Evolutionary conservation across 2,888 invertebrate species (phyloP).

Genomic region (Acanthosepion pharaonis): DNA sequence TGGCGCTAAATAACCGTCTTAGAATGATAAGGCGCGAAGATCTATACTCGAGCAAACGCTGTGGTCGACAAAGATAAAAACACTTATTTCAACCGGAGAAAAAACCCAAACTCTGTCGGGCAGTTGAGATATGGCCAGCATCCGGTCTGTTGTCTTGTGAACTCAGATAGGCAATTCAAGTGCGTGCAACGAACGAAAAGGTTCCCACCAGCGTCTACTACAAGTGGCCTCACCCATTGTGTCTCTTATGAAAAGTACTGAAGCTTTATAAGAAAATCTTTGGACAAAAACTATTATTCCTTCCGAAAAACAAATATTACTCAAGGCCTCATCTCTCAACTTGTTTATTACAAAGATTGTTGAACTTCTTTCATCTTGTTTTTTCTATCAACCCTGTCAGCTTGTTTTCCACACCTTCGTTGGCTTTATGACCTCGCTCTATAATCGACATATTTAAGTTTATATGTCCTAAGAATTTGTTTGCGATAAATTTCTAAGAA

Average conservation of each 20-base stretch:
- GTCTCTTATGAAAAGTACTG: background rate
- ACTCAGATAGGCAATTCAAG: slow-evolving; percentile 6
- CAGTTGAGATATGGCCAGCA: background rate
- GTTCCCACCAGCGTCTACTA: background rate
- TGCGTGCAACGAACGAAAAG: background rate
- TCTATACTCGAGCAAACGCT: background rate
- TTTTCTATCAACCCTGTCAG: background rate
- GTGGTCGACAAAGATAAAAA: background rate
- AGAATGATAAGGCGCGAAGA: background rate
- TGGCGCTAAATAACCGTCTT: background rate
- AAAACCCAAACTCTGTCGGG: background rate
- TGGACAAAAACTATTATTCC: background rate
- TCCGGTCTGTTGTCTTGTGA: slow-evolving; percentile 8
- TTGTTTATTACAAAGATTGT: background rate
- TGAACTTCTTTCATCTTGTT: background rate
- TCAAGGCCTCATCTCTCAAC: background rate
- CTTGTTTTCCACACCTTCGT: background rate
- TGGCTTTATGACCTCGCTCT: background rate
- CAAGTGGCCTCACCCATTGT: background rate
- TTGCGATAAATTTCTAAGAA: background rate
- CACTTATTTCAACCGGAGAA: background rate
- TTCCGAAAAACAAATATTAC: slow-evolving; percentile 8
- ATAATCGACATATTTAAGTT: background rate
- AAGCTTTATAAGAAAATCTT: background rate
- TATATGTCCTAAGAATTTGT: background rate